Conservation (phyloP, 2,113 vertebrate species). For the Scomber colias region DNA sequence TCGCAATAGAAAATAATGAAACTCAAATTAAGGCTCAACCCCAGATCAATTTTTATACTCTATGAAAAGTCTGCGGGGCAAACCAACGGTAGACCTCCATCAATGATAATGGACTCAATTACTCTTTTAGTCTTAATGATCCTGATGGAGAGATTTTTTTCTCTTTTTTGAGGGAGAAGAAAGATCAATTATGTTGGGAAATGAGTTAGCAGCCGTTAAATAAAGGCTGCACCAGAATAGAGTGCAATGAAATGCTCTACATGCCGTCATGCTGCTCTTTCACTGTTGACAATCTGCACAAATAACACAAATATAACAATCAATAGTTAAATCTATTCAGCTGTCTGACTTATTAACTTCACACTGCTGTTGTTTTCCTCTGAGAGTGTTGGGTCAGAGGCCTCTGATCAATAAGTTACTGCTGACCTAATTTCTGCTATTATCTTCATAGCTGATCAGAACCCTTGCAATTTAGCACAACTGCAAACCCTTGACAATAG, state of each 20-base stretch:
- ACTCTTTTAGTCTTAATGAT: constrained; percentile 44
- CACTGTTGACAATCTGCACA: background rate
- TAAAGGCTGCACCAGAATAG: constrained; percentile 11
- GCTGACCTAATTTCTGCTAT: constrained; percentile 10
- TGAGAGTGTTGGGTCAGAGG: constrained; percentile 7
- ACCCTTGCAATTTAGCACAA: background rate
- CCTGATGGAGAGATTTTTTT: background rate
- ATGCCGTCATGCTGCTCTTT: constrained; percentile 11
- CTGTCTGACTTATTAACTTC: constrained; percentile 39
- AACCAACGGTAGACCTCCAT: constrained; percentile 17
- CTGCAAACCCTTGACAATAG: constrained; percentile 6
- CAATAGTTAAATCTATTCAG: constrained; percentile 37
- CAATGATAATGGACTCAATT: constrained; percentile 50
- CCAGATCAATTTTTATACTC: constrained; percentile 9
- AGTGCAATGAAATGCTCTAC: background rate
- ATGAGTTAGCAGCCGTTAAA: constrained; percentile 50
- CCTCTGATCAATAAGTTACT: constrained; percentile 23
- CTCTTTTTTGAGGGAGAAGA: background rate
- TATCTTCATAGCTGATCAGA: constrained; percentile 17
- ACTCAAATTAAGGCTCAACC: constrained; percentile 16
- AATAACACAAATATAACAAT: constrained; percentile 32
- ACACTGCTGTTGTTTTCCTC: constrained; percentile 4
- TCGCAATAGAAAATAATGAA: constrained; percentile 16
- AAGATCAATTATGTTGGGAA: constrained; percentile 28
- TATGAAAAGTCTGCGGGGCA: constrained; percentile 17